These are phyloP conservation scores for Orthosia incerta DNA, from an alignment of 2,888 invertebrate genomes.

Conservation along the genomic window DNA sequence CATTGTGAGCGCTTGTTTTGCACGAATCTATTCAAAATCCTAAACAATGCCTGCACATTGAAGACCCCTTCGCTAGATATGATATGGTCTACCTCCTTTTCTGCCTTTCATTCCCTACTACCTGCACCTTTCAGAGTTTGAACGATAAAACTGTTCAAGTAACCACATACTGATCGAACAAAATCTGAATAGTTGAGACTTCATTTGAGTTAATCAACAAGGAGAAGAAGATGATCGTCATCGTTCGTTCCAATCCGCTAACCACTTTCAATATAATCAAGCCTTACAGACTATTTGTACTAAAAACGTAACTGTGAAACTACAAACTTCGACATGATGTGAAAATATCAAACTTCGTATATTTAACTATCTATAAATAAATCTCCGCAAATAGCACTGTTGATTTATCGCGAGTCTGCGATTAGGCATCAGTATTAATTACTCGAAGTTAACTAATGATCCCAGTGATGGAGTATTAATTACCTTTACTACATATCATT, in stretches of 20 bases:
- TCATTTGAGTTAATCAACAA: too few species aligned
- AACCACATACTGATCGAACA: too few species aligned
- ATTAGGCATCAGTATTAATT: constrained; percentile 42
- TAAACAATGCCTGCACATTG: neutral
- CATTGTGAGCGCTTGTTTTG: too few species aligned
- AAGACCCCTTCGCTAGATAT: too few species aligned
- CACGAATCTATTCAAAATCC: neutral
- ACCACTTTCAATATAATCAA: constrained; percentile 2
- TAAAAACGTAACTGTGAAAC: constrained; percentile 42
- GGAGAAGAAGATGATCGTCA: too few species aligned
- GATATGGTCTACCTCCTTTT: too few species aligned
- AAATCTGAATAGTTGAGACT: too few species aligned
- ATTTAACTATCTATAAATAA: constrained; percentile 37
- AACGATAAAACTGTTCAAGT: too few species aligned
- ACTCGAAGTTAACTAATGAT: constrained; percentile 27
- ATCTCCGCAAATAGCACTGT: constrained; percentile 47
- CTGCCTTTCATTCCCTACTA: too few species aligned
- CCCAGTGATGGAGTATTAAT: constrained; percentile 12
- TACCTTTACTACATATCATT: constrained; percentile 17
- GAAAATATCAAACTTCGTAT: constrained; percentile 15
- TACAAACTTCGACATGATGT: constrained; percentile 9
- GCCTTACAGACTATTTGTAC: constrained; percentile 22
- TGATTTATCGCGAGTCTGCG: constrained; percentile 46
- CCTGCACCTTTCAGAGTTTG: too few species aligned
- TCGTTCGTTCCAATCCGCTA: too few species aligned